Percentiles rank a stretch among this genome's conserved stretches.
Evolutionary conservation across 2,888 invertebrate species (phyloP).

Genomic region (Catotricha subobsoleta): DNA sequence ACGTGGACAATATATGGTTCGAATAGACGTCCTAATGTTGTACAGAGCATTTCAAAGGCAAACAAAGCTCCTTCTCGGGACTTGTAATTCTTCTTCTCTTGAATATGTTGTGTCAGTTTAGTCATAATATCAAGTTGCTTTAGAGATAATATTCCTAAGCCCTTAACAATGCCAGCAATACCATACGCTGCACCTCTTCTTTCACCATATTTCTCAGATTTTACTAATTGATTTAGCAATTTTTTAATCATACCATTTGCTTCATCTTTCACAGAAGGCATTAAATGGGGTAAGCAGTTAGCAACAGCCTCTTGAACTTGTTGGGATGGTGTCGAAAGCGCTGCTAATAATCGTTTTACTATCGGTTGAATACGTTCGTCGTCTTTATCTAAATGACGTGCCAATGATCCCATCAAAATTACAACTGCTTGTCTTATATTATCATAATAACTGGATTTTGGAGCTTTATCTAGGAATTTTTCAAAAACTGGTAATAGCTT

Average conservation of each 20-base stretch:
- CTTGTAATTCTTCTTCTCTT: constrained; percentile 91
- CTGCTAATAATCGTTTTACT: constrained; percentile 71
- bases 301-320: constrained; percentile 97
- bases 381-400: constrained; percentile 82
- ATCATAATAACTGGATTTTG: constrained; percentile 77
- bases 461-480: constrained; percentile 80
- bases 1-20: constrained; percentile 98
- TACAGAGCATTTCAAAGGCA: constrained; percentile 93
- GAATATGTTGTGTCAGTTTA: constrained; percentile 78
- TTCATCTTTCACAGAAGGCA: constrained; percentile 81
- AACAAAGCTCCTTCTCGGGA: constrained; percentile 91
- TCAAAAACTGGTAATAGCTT: constrained; percentile 82
- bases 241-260: constrained; percentile 76
- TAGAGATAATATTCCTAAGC: constrained; percentile 84
- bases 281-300: constrained; percentile 84
- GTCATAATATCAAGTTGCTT: constrained; percentile 95
- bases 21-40: constrained; percentile 76
- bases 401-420: constrained; percentile 90
- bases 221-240: constrained; percentile 68
- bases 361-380: constrained; percentile 89
- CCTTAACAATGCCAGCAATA: constrained; percentile 90
- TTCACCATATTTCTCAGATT: constrained; percentile 76
- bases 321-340: constrained; percentile 91
- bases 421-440: constrained; percentile 91
- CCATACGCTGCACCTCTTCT: constrained; percentile 90